Evolutionary conservation across 37 sponge, comb jelly and placozoan species (phyloP).

Genomic region (Spongilla lacustris): DNA sequence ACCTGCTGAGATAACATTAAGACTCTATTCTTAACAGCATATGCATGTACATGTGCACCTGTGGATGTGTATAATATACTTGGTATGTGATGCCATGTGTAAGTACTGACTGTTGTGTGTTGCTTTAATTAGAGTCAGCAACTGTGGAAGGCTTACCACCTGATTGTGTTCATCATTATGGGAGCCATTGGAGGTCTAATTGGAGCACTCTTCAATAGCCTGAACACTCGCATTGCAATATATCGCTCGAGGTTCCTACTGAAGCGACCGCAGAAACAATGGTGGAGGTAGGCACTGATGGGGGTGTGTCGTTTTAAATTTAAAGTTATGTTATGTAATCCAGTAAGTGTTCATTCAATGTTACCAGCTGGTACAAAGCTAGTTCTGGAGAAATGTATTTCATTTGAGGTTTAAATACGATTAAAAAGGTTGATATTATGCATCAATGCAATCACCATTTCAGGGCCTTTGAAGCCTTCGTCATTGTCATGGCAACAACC

Average conservation of each 20-base stretch:
- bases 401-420: too few species aligned
- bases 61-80: too few species aligned
- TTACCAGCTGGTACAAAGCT: too few species aligned
- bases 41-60: too few species aligned
- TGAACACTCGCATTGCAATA: conserved; percentile 83
- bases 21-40: too few species aligned
- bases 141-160: conserved; percentile 76
- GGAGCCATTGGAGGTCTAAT: conserved; percentile 92
- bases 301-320: too few species aligned
- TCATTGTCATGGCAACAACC: conserved; percentile 75
- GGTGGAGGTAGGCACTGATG: conserved; percentile 25
- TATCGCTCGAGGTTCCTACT: conserved; percentile 84
- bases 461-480: conserved; percentile 70
- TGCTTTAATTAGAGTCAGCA: not conserved
- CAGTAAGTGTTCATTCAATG: too few species aligned
- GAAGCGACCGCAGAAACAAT: not conserved
- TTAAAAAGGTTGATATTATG: too few species aligned
- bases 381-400: too few species aligned
- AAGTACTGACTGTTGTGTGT: not conserved
- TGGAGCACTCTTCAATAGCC: conserved; percentile 91
- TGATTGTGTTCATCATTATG: conserved; percentile 85
- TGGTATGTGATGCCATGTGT: too few species aligned
- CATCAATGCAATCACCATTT: not conserved
- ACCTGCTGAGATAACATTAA: too few species aligned
- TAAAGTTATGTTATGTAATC: too few species aligned